These are phyloP conservation scores for Myoxocephalus aenaeus DNA, from an alignment of 2,797 vertebrate genomes.

Conservation along the genomic window DNA sequence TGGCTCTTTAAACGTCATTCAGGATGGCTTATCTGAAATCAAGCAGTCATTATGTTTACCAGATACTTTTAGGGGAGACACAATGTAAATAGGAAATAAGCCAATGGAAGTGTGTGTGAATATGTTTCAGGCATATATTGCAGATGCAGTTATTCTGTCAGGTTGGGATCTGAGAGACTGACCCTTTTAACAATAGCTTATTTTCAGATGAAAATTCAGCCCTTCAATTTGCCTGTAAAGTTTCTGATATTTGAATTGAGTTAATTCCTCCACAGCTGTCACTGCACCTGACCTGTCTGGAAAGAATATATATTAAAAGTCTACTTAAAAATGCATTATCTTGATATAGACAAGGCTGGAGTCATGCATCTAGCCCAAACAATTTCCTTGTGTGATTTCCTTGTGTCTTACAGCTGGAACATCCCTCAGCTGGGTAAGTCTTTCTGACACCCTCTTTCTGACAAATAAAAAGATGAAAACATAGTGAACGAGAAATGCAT, in stretches of 20 bases:
- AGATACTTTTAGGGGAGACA: constrained; percentile 43
- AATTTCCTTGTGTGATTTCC: constrained; percentile 18
- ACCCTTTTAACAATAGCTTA: constrained; percentile 14
- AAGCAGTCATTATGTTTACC: constrained; percentile 61
- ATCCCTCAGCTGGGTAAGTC: neutral
- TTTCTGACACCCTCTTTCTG: constrained; percentile 8
- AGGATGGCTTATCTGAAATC: constrained; percentile 64
- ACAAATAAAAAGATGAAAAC: constrained; percentile 28
- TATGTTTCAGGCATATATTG: constrained; percentile 7
- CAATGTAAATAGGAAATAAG: constrained; percentile 24
- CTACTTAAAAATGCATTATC: constrained; percentile 36
- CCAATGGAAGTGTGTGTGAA: constrained; percentile 27
- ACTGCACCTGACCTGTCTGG: constrained; percentile 51
- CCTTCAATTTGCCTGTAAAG: constrained; percentile 50
- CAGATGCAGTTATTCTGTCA: constrained; percentile 45
- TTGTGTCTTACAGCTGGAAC: neutral
- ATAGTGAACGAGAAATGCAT: constrained; percentile 34
- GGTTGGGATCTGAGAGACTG: constrained; percentile 56
- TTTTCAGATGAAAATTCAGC: constrained; percentile 56
- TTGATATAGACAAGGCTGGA: neutral
- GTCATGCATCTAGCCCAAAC: constrained; percentile 12
- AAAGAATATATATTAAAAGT: constrained; percentile 67
- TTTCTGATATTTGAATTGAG: constrained; percentile 60
- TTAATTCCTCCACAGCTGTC: constrained; percentile 46
- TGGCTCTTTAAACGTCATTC: constrained; percentile 65